Evolutionary conservation across 2,113 vertebrate genomes (phyloP), one percentile per base, ranked within the genome.

Genomic region (Ceratotherium simum): DNA sequence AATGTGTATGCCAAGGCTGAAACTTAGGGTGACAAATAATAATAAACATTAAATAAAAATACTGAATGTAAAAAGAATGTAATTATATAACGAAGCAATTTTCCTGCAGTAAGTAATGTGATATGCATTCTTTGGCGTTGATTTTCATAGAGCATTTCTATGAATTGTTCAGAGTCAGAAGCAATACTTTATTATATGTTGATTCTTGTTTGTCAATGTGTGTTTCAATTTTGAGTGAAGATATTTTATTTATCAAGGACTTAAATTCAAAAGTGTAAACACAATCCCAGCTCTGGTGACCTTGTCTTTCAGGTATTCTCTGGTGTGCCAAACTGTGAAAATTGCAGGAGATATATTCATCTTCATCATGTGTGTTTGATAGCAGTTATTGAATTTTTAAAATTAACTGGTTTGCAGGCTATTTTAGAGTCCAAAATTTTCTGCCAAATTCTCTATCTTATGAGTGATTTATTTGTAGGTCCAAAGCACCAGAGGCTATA

Each of bases 291-390:
- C 75, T 79, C 72, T 8, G 23, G 25, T 87, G 95, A 96, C 97
- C 96, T 96, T 96, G 93, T 95, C 94, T 94, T 90, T 90, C 79
- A 80, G 89, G 86, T 90, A 86, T 70, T 96, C 92, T 97, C 95
- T 87, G 67, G 90, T 90, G 92, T 91, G 75, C 82, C 96, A 88
- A 69, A 73, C 76, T 96, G 89, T 70, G 83, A 97, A 96, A 97
- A 94, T 54, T 94, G 80, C 8, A 78, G 31, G 70, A 80, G 92
- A 96, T n/a, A 85, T 83, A 97, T 97, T 98, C 78, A 95, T 98
- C 95, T 98, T 97, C 94, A 97, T 96, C 95, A 92, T 95, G 65
- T 90, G 82, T 82, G 73, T 94, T 96, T 97, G 97, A 97, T 95
- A 96, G 80, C 86, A 75, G 84, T 90, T 98, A 78, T 62, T 97